Evolutionary conservation across 2,888 invertebrate genomes (phyloP), one percentile per base, ranked within the genome.

Genomic region (Drosophila anomalata): DNA sequence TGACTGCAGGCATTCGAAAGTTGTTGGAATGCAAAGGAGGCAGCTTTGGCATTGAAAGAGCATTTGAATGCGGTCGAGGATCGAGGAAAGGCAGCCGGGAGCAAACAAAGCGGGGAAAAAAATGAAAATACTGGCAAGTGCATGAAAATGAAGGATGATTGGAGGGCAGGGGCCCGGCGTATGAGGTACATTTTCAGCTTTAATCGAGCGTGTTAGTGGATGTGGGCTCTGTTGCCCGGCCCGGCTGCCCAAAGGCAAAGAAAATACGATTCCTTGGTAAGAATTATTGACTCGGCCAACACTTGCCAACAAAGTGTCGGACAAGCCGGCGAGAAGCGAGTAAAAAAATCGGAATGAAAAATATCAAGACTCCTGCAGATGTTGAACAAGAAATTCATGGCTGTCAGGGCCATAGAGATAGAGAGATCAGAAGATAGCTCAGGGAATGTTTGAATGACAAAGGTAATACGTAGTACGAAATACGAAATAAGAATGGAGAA

Each of bases 31-130:
- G 72, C 72, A 51, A 55, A 51, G 79, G 67, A 69, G 58, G 63
- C 60, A 53, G 57, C 57, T 48, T 73, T 79, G 82, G 87, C 82
- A 87, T 87, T 82, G 81, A 82, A 82, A 82, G 80, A 84, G 76
- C 87, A 84, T 83, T 77, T 44, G 59, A 59, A 59, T 46, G 48
- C 48, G 56, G 52, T 54, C 65, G 26, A 2, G 29, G 31, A 39
- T 14, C 44, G n/a, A 46, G 44, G 20, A 31, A 44, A 2, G 12
- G 65, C 24, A 79, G 62, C 70, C 61, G 69, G 74, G 69, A 78
- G 80, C 76, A 80, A 83, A 73, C 80, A 69, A 74, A 69, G 31
- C 22, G 48, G 8, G 17, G 12, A 36, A 26, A 29, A 33, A 17
- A 79, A 77, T 65, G 80, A 73, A 73, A 65, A 71, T 74, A 84